Percentiles rank a stretch among this genome's conserved stretches.
Conservation (phyloP, 2,888 invertebrate species). For the Pyrgus malvae region DNA sequence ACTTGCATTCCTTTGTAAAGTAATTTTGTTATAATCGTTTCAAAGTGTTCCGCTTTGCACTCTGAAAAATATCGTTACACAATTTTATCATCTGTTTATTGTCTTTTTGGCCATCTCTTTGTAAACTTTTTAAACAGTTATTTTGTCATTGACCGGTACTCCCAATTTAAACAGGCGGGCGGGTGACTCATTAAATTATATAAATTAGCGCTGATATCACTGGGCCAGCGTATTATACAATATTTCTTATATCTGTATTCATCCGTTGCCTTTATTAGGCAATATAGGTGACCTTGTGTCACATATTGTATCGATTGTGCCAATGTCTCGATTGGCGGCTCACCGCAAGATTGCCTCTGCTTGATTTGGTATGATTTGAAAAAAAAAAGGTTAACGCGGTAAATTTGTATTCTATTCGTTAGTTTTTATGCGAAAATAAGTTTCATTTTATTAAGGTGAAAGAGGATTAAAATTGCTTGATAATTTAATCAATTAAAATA, state of each 20-base stretch:
- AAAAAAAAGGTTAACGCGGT: slow-evolving; percentile 2
- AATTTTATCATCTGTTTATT: slow-evolving; percentile 1
- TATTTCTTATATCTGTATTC: slow-evolving; percentile 44
- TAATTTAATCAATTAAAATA: no score
- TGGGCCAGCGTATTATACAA: slow-evolving; percentile 46
- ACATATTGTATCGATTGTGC: slow-evolving; percentile 27
- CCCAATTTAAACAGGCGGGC: slow-evolving; percentile 54
- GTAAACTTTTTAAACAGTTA: slow-evolving; percentile 4
- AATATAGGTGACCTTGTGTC: slow-evolving; percentile 55
- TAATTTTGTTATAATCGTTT: slow-evolving; percentile 32
- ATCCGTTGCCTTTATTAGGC: slow-evolving; percentile 56
- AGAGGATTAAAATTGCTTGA: no score
- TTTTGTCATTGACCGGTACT: slow-evolving; percentile 35
- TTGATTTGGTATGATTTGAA: neutral
- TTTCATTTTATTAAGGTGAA: no score
- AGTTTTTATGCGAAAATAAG: neutral
- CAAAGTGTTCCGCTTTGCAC: slow-evolving; percentile 26
- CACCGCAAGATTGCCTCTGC: slow-evolving; percentile 10
- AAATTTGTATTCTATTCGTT: neutral
- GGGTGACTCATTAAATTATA: slow-evolving; percentile 72
- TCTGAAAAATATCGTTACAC: neutral
- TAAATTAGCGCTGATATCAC: slow-evolving; percentile 74
- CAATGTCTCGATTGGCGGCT: slow-evolving; percentile 13
- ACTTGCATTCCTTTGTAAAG: slow-evolving; percentile 48
- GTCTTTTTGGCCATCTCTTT: neutral